phyloP scores from a whole-genome alignment of 2,888 invertebrate genomes.

The Stenodema calcarata region DNA sequence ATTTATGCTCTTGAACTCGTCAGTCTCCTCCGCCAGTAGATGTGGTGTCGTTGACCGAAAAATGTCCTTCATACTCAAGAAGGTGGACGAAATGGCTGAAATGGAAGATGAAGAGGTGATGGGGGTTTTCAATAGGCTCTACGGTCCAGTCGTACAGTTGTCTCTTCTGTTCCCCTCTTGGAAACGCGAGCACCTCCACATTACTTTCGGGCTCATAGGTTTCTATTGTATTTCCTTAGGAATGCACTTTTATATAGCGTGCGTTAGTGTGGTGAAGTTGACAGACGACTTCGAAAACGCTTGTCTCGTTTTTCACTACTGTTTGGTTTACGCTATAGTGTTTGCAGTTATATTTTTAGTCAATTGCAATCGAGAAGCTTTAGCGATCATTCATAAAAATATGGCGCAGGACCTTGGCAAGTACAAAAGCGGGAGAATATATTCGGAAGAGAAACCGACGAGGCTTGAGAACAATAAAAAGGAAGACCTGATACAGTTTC shows the following conservation, averaged over 20 bases:
- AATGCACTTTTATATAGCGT: background rate
- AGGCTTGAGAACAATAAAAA: background rate
- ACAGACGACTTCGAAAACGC: background rate
- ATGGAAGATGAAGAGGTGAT: background rate
- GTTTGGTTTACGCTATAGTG: background rate
- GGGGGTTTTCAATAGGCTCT: too few species aligned
- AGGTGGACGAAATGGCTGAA: background rate
- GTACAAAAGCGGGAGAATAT: too few species aligned
- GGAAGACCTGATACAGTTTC: background rate
- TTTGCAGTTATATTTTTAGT: background rate
- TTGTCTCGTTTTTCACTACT: too few species aligned
- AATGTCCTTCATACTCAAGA: too few species aligned
- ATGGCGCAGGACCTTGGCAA: background rate
- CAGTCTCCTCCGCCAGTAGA: too few species aligned
- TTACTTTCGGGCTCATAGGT: background rate
- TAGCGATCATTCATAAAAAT: background rate
- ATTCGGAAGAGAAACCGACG: too few species aligned
- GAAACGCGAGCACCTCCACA: background rate
- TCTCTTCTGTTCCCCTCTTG: background rate
- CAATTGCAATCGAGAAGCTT: background rate
- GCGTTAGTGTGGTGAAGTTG: background rate
- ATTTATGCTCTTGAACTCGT: too few species aligned
- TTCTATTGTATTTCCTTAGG: background rate
- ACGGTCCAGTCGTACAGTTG: too few species aligned
- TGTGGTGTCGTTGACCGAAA: too few species aligned